Evolutionary conservation across 2,113 vertebrate genomes (phyloP).

Genomic region (Gymnobelideus leadbeateri): DNA sequence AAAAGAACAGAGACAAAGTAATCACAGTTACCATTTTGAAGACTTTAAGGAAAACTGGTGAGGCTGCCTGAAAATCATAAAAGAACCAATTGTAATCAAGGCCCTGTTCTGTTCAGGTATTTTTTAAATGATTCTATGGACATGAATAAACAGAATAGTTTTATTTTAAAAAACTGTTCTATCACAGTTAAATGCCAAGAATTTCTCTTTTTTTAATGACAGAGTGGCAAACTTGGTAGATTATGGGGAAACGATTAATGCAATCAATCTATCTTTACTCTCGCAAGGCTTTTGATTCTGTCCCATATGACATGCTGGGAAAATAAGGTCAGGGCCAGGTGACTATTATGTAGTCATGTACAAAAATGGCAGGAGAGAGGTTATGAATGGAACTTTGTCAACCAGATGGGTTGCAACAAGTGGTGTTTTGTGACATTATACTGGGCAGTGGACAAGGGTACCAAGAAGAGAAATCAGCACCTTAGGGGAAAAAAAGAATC

Average conservation of each 20-base stretch:
- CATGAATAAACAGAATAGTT: conserved; percentile 11
- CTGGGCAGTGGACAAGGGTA: neutral
- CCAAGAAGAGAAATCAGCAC: conserved; percentile 3
- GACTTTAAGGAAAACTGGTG: conserved; percentile 26
- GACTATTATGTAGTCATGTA: conserved; percentile 28
- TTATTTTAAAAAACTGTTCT: conserved; percentile 6
- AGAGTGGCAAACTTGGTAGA: conserved; percentile 15
- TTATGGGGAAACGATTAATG: conserved; percentile 44
- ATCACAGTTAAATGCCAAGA: neutral
- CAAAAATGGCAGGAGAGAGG: neutral
- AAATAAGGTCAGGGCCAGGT: conserved; percentile 42
- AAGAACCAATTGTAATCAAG: conserved; percentile 29
- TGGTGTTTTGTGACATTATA: conserved; percentile 17
- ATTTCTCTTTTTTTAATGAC: conserved; percentile 15
- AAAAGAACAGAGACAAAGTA: conserved; percentile 19
- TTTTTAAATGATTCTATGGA: neutral
- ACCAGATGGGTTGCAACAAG: conserved; percentile 13
- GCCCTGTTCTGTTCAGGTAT: neutral
- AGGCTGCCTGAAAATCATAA: conserved; percentile 13
- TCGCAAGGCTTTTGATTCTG: conserved; percentile 55
- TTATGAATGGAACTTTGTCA: conserved; percentile 29
- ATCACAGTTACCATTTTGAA: conserved; percentile 2
- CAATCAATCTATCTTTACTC: conserved; percentile 47
- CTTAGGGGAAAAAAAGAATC: neutral
- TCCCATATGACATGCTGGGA: conserved; percentile 11